Base-by-base conservation (phyloP, 2,888 invertebrate genomes). In the Cyclophora albipunctata region DNA sequence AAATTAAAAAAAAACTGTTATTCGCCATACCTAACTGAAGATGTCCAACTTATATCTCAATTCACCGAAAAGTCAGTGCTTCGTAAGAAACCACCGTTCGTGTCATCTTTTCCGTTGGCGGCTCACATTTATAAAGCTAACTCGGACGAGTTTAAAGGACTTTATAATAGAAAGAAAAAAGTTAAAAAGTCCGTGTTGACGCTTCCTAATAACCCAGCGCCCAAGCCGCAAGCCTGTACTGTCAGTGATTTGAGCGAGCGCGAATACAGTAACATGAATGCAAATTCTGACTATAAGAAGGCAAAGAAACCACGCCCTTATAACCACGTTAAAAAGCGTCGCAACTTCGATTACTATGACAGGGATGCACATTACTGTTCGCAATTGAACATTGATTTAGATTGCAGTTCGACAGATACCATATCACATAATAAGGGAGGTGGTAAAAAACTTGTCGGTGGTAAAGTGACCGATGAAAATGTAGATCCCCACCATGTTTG, bases 181-280 rank as follows among this genome's bases (percentile, higher is more conserved):
- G 68, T 71, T 3, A 77, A 80, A 53, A 87, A 86, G 57, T 83
- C 81, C 3, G 82, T 84, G 6, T 62, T 84, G 41, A 84, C 84
- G 2, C 68, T 84, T 45, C 81, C 84, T 0, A 84, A 80, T 61
- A 63, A 74, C 43, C 73, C 68, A 5, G 59, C 66, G 34, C 70
- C 63, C 35, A 49, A 62, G 7, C 76, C 75, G 20, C 76, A 79
- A 62, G 55, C 57, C 34, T 81, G 79, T 52, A 84, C 84, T 7
- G 84, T 80, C 2, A 86, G 86, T 56, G 85, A 86, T 53, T 75
- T 83, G 63, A 86, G 82, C 49, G 85, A 86, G 47, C 77, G 78
- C 3, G 85, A 85, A 63, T 82, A 78, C 60, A 71, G 58, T 34
- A 71, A 70, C 5, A 63, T 62, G 42, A 66, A 62, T 34, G 64